Evolutionary conservation across 2,888 invertebrate genomes (phyloP), one percentile per base, ranked within the genome.

Genomic region (Drosophila subquinaria): DNA sequence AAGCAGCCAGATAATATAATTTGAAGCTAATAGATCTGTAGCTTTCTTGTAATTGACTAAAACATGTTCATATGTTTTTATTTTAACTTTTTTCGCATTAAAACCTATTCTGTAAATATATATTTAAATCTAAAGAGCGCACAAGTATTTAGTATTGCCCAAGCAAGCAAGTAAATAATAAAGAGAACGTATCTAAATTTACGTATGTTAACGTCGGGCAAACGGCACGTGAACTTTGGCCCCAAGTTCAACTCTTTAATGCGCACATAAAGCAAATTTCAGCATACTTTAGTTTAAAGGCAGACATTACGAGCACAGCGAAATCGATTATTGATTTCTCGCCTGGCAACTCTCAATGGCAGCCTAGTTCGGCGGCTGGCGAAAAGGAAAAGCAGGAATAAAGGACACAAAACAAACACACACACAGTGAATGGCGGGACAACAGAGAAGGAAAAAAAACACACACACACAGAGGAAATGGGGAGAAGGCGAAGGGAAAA

Each of bases 291-390:
- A 55, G 65, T 76, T 79, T 69, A 81, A 80, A 69, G 57, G 69
- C 78, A 69, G 53, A 56, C 67, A 75, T 80, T 73, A 77, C 73
- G 50, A 75, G 77, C 71, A 77, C 73, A 50, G 35, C 35, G 57
- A 61, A 85, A 86, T 88, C 86, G 89, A 89, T 88, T 89, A 86
- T 86, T 85, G 86, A 86, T 86, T 86, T 73, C 72, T 55, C 73
- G 61, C 48, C 33, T 57, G 67, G 59, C 67, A 59, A 40, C 35
- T 56, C 35, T 56, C 47, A 40, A 61, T 48, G 67, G 72, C 84
- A 82, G 88, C 88, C 78, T 88, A 89, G 88, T 85, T 89, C 33
- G 67, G 48, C 38, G 73, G 56, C 23, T 68, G 73, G 56, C 23
- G 70, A 72, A 74, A 71, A 56, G 62, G 61, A 70, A 82, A 77